Evolutionary conservation across 2,113 vertebrate species (phyloP), one percentile per base, ranked within the genome.

Genomic region (Oriolus oriolus): DNA sequence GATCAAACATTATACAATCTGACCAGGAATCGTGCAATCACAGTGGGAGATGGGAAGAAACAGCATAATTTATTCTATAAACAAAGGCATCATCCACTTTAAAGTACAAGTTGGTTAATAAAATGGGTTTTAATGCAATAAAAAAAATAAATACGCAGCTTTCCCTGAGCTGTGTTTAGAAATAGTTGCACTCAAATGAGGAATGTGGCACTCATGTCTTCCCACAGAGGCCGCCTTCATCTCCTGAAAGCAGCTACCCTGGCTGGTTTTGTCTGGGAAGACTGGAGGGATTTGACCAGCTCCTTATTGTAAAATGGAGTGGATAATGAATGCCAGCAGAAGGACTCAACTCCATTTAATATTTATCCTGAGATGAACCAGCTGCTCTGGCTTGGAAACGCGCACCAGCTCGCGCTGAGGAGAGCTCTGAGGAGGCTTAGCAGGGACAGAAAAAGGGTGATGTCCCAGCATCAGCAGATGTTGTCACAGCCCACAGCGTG

Each of bases 141-240:
- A 78, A 71, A 91, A 69, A 79, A 84, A 87, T 16, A 92, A 84
- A 95, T n/a, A 85, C 0, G 6, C 24, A 59, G n/a, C 68, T 91
- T 91, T 94, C 54, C 66, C 63, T 66, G 66, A 39, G 75, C 54
- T 90, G n/a, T 94, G 87, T 87, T 95, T 92, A 88, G 92, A 93
- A 90, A 88, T 90, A 92, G 79, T 65, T 93, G 88, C 45, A 42
- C 63, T 92, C 54, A 17, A 11, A 92, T 35, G 63, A 47, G 59
- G 90, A 90, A 84, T 80, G 75, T 61, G 82, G 31, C 0, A 0
- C 57, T 80, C 12, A 0, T 35, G 49, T 87, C 70, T 83, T 89
- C 61, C 75, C n/a, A 31, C 57, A 73, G 91, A 71, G 80, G 35
- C 39, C 47, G 57, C 44, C 68, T 64, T 84, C 26, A 15, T 59